Conservation (phyloP, 1,140 invertebrate genomes). For the Ladona fulva region DNA sequence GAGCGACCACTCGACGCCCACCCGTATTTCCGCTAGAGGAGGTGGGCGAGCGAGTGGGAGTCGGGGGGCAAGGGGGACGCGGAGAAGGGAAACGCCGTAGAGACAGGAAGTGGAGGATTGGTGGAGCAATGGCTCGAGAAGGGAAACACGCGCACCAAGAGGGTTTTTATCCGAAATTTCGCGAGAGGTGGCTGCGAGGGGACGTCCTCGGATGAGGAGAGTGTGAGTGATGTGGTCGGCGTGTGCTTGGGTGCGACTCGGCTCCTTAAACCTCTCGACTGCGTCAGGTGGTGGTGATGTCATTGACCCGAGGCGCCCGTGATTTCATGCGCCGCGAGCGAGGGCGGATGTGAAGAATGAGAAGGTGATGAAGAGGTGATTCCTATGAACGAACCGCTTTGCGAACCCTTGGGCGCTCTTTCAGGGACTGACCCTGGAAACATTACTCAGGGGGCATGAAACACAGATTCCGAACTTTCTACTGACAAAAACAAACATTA, state of each 20-base stretch:
- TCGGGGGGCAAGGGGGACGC: not conserved
- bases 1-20: too few relatives aligned
- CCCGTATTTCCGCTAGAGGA: not conserved
- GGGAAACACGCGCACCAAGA: not conserved
- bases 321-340: not conserved
- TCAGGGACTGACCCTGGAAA: too few relatives aligned
- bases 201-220: not conserved
- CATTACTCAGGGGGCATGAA: too few relatives aligned
- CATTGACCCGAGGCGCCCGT: not conserved
- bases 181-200: not conserved
- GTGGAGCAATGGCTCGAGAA: not conserved
- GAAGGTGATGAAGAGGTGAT: too few relatives aligned
- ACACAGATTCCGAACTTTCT: too few relatives aligned
- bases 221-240: too few relatives aligned
- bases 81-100: not conserved
- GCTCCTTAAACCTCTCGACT: too few relatives aligned
- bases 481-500: too few relatives aligned
- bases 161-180: not conserved
- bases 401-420: too few relatives aligned
- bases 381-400: too few relatives aligned
- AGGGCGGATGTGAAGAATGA: too few relatives aligned
- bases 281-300: not conserved
- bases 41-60: not conserved
- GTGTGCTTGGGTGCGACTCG: too few relatives aligned
- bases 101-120: not conserved